Evolutionary conservation across 2,888 invertebrate species (phyloP).

Genomic region (Aspidiotus destructor): DNA sequence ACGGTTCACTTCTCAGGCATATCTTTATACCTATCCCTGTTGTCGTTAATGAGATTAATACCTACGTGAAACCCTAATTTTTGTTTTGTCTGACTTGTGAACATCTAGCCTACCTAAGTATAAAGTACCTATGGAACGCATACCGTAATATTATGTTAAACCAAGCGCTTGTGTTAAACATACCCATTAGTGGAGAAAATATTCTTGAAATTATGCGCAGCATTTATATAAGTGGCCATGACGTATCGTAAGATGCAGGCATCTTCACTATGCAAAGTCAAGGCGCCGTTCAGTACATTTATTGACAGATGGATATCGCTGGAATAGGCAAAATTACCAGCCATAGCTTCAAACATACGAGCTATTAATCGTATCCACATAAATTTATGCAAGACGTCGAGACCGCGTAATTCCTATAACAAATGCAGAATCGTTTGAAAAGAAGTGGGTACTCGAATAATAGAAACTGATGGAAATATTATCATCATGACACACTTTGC

Average conservation of each 20-base stretch:
- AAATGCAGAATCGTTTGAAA: conserved; percentile 1
- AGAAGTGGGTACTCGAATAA: not conserved
- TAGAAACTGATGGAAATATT: too few species aligned
- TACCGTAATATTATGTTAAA: too few species aligned
- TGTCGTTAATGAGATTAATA: too few species aligned
- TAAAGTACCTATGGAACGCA: too few species aligned
- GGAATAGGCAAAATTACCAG: conserved; percentile 91
- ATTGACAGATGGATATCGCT: conserved; percentile 95
- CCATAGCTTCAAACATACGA: conserved; percentile 96
- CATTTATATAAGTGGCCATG: conserved; percentile 94
- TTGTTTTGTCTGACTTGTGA: too few species aligned
- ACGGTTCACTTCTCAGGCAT: too few species aligned
- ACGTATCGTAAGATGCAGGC: conserved; percentile 89
- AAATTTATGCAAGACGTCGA: conserved; percentile 96
- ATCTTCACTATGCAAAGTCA: conserved; percentile 94
- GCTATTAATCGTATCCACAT: conserved; percentile 96
- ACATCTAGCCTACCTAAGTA: too few species aligned
- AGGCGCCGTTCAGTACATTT: conserved; percentile 92
- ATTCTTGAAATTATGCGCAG: conserved; percentile 95
- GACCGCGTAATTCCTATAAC: conserved; percentile 66
- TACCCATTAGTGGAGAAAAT: conserved; percentile 94
- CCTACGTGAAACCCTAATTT: too few species aligned
- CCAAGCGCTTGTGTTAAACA: not conserved
- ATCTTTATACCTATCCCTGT: too few species aligned
- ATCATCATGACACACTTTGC: conserved; percentile 53